These are phyloP conservation scores for Patiria pectinifera DNA, from an alignment of 53 echinoderm and acorn worm species.

Conservation along the genomic window DNA sequence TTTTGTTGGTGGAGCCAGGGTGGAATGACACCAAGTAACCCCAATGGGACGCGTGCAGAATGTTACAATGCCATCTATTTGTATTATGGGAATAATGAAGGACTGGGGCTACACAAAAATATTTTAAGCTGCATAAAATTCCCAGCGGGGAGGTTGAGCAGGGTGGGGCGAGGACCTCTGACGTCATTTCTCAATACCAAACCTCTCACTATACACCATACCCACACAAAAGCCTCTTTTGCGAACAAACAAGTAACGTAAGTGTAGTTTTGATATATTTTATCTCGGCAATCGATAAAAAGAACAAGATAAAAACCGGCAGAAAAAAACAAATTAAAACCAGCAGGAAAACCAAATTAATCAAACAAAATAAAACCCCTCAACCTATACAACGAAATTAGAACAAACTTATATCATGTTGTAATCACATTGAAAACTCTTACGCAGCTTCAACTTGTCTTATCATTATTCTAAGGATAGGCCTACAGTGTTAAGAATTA, in stretches of 20 bases:
- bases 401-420: too few species aligned
- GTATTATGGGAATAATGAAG: background rate
- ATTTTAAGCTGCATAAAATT: background rate
- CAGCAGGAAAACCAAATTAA: too few species aligned
- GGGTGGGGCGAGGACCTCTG: background rate
- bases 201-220: background rate
- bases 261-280: too few species aligned
- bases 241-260: too few species aligned
- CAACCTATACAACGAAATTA: too few species aligned
- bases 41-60: background rate
- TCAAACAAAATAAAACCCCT: too few species aligned
- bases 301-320: too few species aligned
- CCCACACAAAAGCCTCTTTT: background rate
- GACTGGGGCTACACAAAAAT: background rate
- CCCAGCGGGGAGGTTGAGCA: constrained; percentile 2
- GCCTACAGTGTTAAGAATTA: background rate
- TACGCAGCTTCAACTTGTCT: too few species aligned
- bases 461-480: too few species aligned
- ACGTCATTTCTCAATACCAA: background rate
- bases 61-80: constrained; percentile 22
- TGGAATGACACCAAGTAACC: constrained; percentile 52
- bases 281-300: too few species aligned
- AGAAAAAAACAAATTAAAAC: too few species aligned
- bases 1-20: constrained; percentile 8
- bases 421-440: too few species aligned